Evolutionary conservation across 2,113 vertebrate species (phyloP).

Genomic region (Turnix velox): DNA sequence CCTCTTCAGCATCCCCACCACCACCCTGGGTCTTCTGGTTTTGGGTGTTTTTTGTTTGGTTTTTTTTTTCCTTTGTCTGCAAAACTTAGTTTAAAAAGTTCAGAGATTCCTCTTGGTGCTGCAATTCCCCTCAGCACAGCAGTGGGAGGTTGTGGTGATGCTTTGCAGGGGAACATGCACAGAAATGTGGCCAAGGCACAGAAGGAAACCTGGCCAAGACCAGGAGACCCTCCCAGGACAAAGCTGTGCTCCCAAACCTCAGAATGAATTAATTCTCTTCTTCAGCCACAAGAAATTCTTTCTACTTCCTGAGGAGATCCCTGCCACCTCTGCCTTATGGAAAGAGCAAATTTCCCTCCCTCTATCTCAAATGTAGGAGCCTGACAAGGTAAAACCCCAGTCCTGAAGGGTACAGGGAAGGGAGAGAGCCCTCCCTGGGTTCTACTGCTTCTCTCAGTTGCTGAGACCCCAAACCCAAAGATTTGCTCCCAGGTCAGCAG

Average conservation of each 20-base stretch:
- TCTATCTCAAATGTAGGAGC: neutral
- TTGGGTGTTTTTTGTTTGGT: too few relatives aligned
- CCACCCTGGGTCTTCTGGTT: neutral
- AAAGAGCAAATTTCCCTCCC: neutral
- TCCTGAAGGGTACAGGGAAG: neutral
- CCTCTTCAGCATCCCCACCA: neutral
- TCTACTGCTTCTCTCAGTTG: neutral
- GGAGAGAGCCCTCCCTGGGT: accelerated
- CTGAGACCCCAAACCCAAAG: neutral
- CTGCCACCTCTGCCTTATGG: neutral
- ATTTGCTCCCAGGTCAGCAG: neutral
- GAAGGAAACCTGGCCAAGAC: neutral
- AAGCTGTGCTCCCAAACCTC: neutral
- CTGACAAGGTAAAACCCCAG: neutral
- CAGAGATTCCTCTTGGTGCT: neutral
- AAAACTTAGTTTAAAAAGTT: neutral
- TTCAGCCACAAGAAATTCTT: neutral
- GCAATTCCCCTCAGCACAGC: neutral
- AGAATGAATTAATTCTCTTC: neutral
- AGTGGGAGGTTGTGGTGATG: neutral
- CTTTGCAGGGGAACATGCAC: neutral
- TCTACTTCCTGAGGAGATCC: neutral
- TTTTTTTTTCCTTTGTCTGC: neutral
- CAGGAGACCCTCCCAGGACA: accelerated
- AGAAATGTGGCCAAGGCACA: neutral